Evolutionary conservation across 2,888 invertebrate genomes (phyloP), one percentile per base, ranked within the genome.

Genomic region (Tetropium fuscum): DNA sequence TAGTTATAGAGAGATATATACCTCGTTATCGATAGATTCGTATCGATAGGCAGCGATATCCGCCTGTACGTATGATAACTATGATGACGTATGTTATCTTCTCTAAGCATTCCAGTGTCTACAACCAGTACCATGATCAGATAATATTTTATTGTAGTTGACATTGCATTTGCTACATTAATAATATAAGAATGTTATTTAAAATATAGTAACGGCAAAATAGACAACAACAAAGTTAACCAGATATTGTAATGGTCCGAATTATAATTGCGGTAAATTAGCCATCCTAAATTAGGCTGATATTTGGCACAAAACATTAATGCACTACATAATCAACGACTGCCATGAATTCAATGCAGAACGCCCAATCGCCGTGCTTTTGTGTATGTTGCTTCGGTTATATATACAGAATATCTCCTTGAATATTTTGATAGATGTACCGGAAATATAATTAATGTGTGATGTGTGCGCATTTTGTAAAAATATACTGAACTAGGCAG

Each of bases 261-360:
- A 48, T 22, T 48, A 36, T 25, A 38, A 27, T 40, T 40, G 8
- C 13, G 38, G 13, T 25, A 27, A 16, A 40, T 11, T 16, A 16
- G 10, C 15, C 32, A 51, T 45, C 36, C 60, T 44, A 57, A 57
- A 41, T 49, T 25, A 22, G 22, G 18, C 36, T 18, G 48, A 45
- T 45, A 63, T 63, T 60, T 63, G 59, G 59, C 56, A 58, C 63
- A 38, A 32, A 51, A 19, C 34, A 57, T 38, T 60, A 56, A 60
- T 63, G 57, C 34, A 27, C 56, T 34, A 44, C 10, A 44, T 27
- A 44, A 15, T 25, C 44, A 44, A 40, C 34, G 19, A 19, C 18
- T 43, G 47, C 11, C 27, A 41, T 19, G n/a, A n/a, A n/a, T n/a
- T n/a, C n/a, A n/a, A 41, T 20, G 41, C 34, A 34, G 11, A n/a